Base-by-base conservation (phyloP, 2,797 vertebrate genomes). In the Pangasius larnaudii region DNA sequence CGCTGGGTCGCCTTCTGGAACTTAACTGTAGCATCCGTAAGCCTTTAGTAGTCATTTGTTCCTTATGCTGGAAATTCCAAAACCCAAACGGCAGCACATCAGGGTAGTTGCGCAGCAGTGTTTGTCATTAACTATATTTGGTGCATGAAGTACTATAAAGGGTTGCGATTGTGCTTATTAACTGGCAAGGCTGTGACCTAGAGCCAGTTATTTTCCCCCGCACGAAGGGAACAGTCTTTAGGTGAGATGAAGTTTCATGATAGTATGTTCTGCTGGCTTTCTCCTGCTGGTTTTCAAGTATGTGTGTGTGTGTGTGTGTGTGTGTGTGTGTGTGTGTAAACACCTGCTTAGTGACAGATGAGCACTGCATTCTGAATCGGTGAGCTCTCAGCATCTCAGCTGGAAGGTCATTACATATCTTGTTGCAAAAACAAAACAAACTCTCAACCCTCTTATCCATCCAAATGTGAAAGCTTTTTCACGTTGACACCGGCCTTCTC, bases 371-470 rank as follows among this genome's bases (percentile, higher is more conserved):
- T 69, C 80, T 74, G 77, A 74, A 83, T 80, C 86, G 6, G 51
- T 75, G 27, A n/a, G 61, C 42, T 78, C 80, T 84, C 59, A 42
- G 72, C 71, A 16, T 75, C 85, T 80, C 80, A 81, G 88, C 72
- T 85, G 85, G 83, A 67, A 67, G 39, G 82, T 85, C n/a, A 61
- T 75, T 65, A 80, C 78, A 51, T 51, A 65, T 81, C 77, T 65
- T 72, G 46, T 84, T 84, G 56, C 42, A 80, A 88, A 88, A 56
- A 49, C 72, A 42, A 80, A 89, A 89, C 72, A 61, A 39, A 82
- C 58, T n/a, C 19, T 75, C n/a, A 84, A 39, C 13, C 36, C 5
- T 69, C 71, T 22, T 86, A 39, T 56, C 39, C 27, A 30, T 85
- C 56, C 30, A 27, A 71, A 83, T 18, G 49, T 78, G 74, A 69